phyloP scores from a whole-genome alignment of 2,113 vertebrate genomes.

The Pongo pygmaeus region DNA sequence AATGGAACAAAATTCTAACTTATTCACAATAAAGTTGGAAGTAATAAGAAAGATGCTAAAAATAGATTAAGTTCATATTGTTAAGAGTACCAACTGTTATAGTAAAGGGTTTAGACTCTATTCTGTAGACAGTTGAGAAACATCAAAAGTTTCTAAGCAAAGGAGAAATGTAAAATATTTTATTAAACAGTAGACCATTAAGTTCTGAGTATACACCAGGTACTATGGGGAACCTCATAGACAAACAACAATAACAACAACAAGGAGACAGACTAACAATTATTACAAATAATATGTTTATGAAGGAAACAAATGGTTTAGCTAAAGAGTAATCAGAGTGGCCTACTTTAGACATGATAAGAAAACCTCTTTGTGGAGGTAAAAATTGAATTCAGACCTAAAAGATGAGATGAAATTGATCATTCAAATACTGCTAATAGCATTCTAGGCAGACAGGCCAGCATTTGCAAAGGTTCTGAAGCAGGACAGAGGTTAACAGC shows the following conservation, averaged over 20 bases:
- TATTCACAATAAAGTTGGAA: not conserved
- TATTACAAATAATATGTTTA: slow-evolving; percentile 1
- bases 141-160: not conserved
- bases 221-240: not conserved
- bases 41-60: not conserved
- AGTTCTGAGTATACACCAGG: not conserved
- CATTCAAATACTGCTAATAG: not conserved
- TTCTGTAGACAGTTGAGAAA: not conserved
- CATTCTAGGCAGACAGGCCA: slow-evolving; percentile 12
- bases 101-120: not conserved
- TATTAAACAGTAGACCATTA: not conserved
- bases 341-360: slow-evolving; percentile 15
- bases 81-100: not conserved
- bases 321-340: slow-evolving; percentile 1
- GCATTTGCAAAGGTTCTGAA: slow-evolving; percentile 9
- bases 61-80: not conserved
- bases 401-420: not conserved
- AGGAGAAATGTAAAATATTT: not conserved
- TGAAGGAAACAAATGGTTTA: slow-evolving; percentile 33
- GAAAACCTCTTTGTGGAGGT: not conserved
- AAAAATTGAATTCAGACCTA: not conserved
- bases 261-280: not conserved
- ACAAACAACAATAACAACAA: not conserved
- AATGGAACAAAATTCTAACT: not conserved
- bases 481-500: not conserved